Evolutionary conservation across 2,888 invertebrate species (phyloP), one percentile per base, ranked within the genome.

Genomic region (Megaustenia siamemsis): DNA sequence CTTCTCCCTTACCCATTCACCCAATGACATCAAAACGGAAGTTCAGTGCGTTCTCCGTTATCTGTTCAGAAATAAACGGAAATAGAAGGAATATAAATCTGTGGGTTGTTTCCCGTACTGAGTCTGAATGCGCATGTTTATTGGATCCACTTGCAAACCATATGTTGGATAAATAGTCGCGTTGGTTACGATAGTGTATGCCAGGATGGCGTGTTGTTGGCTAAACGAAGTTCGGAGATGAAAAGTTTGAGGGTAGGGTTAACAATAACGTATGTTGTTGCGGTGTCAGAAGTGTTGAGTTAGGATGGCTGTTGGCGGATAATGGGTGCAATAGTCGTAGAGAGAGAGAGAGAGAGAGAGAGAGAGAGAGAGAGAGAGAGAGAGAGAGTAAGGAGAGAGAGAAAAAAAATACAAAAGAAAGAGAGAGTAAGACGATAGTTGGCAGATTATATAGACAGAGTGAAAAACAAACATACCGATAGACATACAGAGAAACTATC

Each of bases 321-420:
- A 5, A 53, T 53, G 24, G 15, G 3, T 53, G 53, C 15, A n/a
- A 28, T 32, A 63, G 5, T n/a, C n/a, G n/a, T 49, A 81, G 38
- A 81, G 40, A 71, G 71, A 71, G 53, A 81, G 40, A 81, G 71
- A 53, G 56, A 71, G 49, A 81, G 40, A 35, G 21, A 21, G 38
- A 38, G 38, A 68, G 12, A 66, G 38, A 32, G 43, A 40, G 66
- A 35, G 43, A 8, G 3, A 43, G 32, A 45, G 66, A 63, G 63
- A 28, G 28, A 63, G 40, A 38, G n/a, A 28, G 38, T 12, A 66
- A 38, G 66, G 63, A 43, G 63, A n/a, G 24, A 35, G 15, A n/a
- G n/a, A n/a, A n/a, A n/a, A n/a, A n/a, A n/a, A n/a, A n/a, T n/a
- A n/a, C n/a, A n/a, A n/a, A n/a, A n/a, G n/a, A n/a, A n/a, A n/a